Evolutionary conservation across 1,140 invertebrate genomes (phyloP), one percentile per base, ranked within the genome.

Genomic region (Penaeus vannamei): DNA sequence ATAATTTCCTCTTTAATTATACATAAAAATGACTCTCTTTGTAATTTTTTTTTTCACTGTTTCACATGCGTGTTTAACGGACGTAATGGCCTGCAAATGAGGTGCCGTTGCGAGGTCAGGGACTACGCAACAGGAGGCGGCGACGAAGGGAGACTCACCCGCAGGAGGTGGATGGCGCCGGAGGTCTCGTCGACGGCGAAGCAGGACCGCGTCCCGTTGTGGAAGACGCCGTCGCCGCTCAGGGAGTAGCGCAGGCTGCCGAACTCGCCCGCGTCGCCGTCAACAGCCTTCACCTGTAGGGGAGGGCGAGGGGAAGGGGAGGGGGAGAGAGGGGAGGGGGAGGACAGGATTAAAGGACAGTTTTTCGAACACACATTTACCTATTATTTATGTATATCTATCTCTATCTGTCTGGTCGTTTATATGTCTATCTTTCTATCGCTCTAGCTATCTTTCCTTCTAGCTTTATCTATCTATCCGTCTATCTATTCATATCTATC

Each of bases 221-320:
- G 46, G 84, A 32, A 76, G 66, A 85, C 60, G 46, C 84, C 84
- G n/a, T 85, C 84, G 22, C 84, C 84, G 10, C 62, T 72, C 17
- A 85, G 8, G 23, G 42, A 53, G 84, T 85, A 85, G 42, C 22
- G 23, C 8, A 85, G 36, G 12, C 26, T 20, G 32, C 84, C 84
- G 23, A 59, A 85, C 84, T 77, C 66, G 36, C 84, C 84, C 7
- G 84, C 84, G 69, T 85, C 84, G 66, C 23, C 66, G 53, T 85
- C 84, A 5, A 66, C 64, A 17, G 84, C 84, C 32, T 12, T 76
- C 69, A 85, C 84, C 60, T 85, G 84, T 8, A 26, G 12, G 2
- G 20, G 61, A 17, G 20, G n/a, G 26, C 12, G 20, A 19, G 32
- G 61, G 64, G 80, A 53, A 22, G 46, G 2, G 32, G 29, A 7